Base-by-base conservation (phyloP, 1,140 invertebrate genomes). In the Teleopsis dalmanni region DNA sequence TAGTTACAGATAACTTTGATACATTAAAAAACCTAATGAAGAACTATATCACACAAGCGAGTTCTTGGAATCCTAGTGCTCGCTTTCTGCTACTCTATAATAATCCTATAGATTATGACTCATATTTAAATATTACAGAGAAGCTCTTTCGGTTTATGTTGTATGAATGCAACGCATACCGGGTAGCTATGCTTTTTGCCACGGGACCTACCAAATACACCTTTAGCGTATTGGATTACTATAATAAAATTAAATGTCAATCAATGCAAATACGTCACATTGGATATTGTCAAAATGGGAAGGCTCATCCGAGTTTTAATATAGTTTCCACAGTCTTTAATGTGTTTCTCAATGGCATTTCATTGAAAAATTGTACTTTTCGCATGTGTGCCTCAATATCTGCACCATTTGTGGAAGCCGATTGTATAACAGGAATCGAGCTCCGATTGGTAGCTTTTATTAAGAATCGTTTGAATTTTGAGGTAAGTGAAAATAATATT, bases 31-130 rank as follows among this genome's bases (percentile, higher is more conserved):
- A n/a, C 0, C 47, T 66, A 2, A 53, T 71, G 55, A n/a, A 11
- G 0, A 19, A 44, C 1, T 55, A 51, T 26, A 43, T 63, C 1
- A 59, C 49, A 25, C 33, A 48, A 11, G 61, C 53, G 40, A 34
- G 51, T 8, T 65, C 67, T 1, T 71, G 64, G 62, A 71, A 71
- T 45, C 67, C 65, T 0, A 67, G 65, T 1, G 68, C 59, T 0
- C 51, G 57, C 4, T 68, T 66, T 21, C 31, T 71, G 8, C 50
- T 71, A 16, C 55, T 71, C 26, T 71, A 49, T 23, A 58, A 70
- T 31, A 62, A 60, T 46, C 26, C 43, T 0, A 8, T 35, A 7
- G 14, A 57, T 35, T 40, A 42, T 0, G 18, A 54, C 13, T 52
- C 37, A 1, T 54, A 57, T 6, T 47, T 48, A 45, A 37, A 42